Percentiles rank a stretch among this genome's conserved stretches.
Conservation (phyloP, 1,140 invertebrate genomes). For the Drosophila nebulosa region DNA sequence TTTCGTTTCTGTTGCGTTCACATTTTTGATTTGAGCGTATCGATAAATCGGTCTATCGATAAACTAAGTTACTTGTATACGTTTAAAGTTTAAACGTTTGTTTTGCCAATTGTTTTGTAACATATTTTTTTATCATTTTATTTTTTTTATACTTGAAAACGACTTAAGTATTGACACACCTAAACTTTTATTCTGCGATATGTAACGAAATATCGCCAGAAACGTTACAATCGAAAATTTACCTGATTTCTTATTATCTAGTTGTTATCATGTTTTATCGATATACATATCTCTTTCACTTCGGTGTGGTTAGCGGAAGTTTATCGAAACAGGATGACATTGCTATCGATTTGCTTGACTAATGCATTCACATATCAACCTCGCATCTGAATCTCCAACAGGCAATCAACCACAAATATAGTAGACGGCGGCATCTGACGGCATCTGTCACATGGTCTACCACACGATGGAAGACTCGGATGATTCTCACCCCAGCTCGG, state of each 20-base stretch:
- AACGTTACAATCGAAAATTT: background rate
- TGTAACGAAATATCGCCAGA: background rate
- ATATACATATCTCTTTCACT: constrained; percentile 1
- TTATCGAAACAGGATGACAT: background rate
- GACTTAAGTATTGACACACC: no score
- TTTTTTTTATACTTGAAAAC: no score
- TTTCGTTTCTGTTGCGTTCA: background rate
- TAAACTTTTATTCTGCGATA: no score
- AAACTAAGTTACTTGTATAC: background rate
- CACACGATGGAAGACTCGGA: constrained; percentile 66
- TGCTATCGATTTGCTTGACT: background rate
- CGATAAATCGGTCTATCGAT: background rate
- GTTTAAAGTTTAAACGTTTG: background rate
- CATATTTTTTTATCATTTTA: background rate
- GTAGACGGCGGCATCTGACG: constrained; percentile 7
- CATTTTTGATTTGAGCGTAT: background rate
- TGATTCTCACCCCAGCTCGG: constrained; percentile 52
- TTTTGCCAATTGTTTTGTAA: background rate
- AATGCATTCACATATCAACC: background rate
- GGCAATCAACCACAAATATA: constrained; percentile 21
- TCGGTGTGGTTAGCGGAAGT: background rate
- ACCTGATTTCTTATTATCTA: background rate
- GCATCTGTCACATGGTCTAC: constrained; percentile 36
- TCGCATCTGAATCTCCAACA: constrained; percentile 40
- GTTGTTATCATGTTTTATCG: background rate